phyloP scores from a whole-genome alignment of 2,113 vertebrate species.

The Hippocampus barbouri region DNA sequence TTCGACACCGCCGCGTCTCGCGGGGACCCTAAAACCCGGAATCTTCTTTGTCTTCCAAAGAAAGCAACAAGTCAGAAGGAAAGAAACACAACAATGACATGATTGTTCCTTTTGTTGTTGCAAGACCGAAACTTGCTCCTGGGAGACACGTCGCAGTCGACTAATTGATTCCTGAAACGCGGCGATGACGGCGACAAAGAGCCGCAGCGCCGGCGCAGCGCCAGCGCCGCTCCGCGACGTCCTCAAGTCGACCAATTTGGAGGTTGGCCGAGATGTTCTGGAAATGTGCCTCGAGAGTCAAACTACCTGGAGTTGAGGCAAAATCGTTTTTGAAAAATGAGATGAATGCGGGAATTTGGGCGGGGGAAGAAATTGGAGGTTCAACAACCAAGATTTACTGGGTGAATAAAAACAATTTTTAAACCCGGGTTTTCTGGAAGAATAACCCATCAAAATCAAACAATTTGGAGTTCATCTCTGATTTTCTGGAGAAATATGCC shows the following conservation, averaged over 20 bases:
- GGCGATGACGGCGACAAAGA: background rate
- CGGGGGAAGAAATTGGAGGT: no score
- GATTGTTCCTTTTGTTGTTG: slow-evolving; percentile 33
- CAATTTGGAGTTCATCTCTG: no score
- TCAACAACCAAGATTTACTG: no score
- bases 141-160: slow-evolving; percentile 13
- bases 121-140: slow-evolving; percentile 12
- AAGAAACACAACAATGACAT: slow-evolving; percentile 24
- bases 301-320: no score
- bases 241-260: background rate
- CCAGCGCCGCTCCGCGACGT: background rate
- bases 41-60: slow-evolving; percentile 18
- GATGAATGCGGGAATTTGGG: no score
- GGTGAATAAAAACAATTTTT: no score
- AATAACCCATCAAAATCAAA: no score
- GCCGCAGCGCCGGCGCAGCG: background rate
- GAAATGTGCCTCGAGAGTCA: background rate
- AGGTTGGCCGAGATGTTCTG: background rate
- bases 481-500: no score
- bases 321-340: no score
- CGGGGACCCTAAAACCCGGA: slow-evolving; percentile 20
- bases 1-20: slow-evolving; percentile 12
- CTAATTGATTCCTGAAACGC: slow-evolving; percentile 21
- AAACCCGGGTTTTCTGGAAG: no score
- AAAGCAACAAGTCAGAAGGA: slow-evolving; percentile 10